Base-by-base conservation (phyloP, 2,113 vertebrate genomes). In the Tachysurus vachellii region DNA sequence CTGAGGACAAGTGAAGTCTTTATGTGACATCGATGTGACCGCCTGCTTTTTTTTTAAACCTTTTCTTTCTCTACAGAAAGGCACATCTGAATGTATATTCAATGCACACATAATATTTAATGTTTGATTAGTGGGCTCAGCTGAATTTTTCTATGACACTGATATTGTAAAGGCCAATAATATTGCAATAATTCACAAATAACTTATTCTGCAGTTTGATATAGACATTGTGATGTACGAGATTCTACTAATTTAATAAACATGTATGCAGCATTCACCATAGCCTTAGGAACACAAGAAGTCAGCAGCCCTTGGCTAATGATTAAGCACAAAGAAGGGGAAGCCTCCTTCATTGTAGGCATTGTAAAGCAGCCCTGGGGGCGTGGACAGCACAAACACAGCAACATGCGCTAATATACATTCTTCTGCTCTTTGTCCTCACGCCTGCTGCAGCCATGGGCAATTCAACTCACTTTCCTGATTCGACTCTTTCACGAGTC, bases 381-480 rank as follows among this genome's bases (percentile, higher is more conserved):
- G 71, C 70, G 77, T 31, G 79, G 62, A 66, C 31, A 66, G 66
- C 64, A 8, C 44, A 14, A 79, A 70, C 70, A 88, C 77, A 71
- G 87, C 85, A 86, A 86, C 87, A 89, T n/a, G 84, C 89, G 47
- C 47, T 87, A 57, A 42, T 85, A 59, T 87, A 77, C 87, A 90
- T 90, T 90, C 87, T 83, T 90, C 42, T 56, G 82, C 82, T 90
- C 84, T 88, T 89, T 90, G 90, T 89, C 88, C 79, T 76, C 59
- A 1, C 36, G 23, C 54, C 31, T 57, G 80, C 70, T 47, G 71
- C 53, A 42, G 83, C 42, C 17, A 54, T 70, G 21, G 66, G 9
- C 50, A 42, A 36, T 42, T 31, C 31, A 53, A 83, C 16, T 71
- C 64, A 83, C 2, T 36, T 83, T 12, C 4, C 14, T 70, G 82